Evolutionary conservation across 2,888 invertebrate species (phyloP), one percentile per base, ranked within the genome.

Genomic region (Notocelia uddmanniana): DNA sequence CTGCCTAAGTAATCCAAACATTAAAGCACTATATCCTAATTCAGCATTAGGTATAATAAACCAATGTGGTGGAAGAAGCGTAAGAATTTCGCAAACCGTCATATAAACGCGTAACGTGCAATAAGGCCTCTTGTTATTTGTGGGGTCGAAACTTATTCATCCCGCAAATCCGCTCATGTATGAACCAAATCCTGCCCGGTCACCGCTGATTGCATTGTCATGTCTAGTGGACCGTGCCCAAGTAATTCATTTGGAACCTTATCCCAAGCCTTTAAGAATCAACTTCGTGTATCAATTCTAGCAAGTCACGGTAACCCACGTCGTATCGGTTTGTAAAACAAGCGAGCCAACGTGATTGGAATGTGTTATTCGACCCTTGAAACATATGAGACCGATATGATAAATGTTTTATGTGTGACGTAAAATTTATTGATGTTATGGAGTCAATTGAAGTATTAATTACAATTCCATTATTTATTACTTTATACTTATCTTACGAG

Each of bases 171-270:
- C 93, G 90, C 85, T 91, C 93, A 92, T 93, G 93, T 93, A 92
- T 90, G 92, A 92, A 89, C 86, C 89, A 93, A 93, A 93, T 92
- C 93, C 93, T 88, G 89, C 88, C 85, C 91, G 93, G 93, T 93
- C 93, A 93, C 90, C 93, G 92, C 89, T 93, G 93, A 93, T 93
- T 93, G 93, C 93, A 91, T 92, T 93, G 93, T 93, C 93, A 92
- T 93, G 91, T 92, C 90, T 89, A 87, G 85, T 84, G 85, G 86
- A 83, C 85, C 75, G 63, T 67, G 50, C 45, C 57, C 19, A 57
- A 45, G 21, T 67, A 68, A 68, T 26, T 74, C 57, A 88, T 78
- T 80, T 76, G 72, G 59, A 74, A 76, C 81, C 80, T 82, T 86
- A 37, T 1, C 0, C 0, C 3, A 0, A 68, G 1, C 31, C 0